Conservation (phyloP, 1,140 invertebrate genomes). For the Dendroctonus ponderosae region DNA sequence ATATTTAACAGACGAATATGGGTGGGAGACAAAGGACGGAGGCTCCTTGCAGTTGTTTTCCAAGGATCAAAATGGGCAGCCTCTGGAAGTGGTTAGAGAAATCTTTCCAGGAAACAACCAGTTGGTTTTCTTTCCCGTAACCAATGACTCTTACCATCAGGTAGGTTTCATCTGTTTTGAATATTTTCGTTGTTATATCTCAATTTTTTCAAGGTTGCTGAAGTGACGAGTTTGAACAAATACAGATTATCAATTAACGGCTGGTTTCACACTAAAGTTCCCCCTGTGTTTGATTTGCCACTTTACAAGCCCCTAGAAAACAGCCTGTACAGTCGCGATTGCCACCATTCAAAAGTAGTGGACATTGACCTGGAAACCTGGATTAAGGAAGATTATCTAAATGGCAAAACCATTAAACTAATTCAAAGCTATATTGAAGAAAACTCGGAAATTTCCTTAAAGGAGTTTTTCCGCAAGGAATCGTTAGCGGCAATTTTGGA, state of each 20-base stretch:
- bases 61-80: conserved; percentile 57
- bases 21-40: conserved; percentile 63
- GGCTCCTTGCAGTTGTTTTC: conserved; percentile 66
- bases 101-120: conserved; percentile 68
- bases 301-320: conserved; percentile 35
- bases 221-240: conserved; percentile 62
- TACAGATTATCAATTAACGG: conserved; percentile 70
- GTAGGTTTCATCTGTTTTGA: conserved; percentile 35
- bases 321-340: conserved; percentile 39
- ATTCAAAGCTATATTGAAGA: conserved; percentile 60
- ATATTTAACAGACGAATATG: conserved; percentile 57
- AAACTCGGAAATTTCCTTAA: conserved; percentile 59
- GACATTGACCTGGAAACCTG: conserved; percentile 50
- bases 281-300: conserved; percentile 45
- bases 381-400: conserved; percentile 56
- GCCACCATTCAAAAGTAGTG: conserved; percentile 37
- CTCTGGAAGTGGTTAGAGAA: conserved; percentile 55
- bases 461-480: conserved; percentile 55
- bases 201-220: conserved; percentile 56
- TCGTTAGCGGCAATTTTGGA: conserved; percentile 52
- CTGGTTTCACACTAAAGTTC: conserved; percentile 65
- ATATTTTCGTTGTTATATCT: conserved; percentile 3
- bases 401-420: conserved; percentile 49
- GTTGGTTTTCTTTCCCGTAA: conserved; percentile 70
- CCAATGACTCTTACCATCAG: conserved; percentile 58